A percentile compares a stretch with the other conserved stretches of the same genome.
Evolutionary conservation across 2,113 vertebrate genomes (phyloP).

Genomic region (Xiphophorus couchianus): DNA sequence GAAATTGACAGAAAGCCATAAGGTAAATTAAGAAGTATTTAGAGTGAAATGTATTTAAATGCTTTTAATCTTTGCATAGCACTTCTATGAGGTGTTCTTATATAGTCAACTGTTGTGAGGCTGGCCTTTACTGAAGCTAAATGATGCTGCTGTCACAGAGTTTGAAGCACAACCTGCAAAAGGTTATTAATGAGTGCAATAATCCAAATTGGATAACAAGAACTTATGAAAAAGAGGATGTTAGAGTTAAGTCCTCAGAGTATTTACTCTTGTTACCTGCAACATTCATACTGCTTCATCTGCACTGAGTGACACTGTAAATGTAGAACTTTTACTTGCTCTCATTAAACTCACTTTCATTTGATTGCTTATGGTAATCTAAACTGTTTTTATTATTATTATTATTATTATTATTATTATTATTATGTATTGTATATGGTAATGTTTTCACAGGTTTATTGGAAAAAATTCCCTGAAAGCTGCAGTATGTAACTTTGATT

Average conservation of each 20-base stretch:
- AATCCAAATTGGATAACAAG: conserved; percentile 91
- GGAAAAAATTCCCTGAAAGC: too few species aligned
- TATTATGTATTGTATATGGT: too few species aligned
- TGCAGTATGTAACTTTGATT: too few species aligned
- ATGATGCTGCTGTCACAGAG: conserved; percentile 88
- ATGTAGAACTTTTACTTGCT: conserved; percentile 43
- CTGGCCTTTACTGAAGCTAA: conserved; percentile 86
- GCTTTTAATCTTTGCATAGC: conserved; percentile 61
- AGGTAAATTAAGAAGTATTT: conserved; percentile 75
- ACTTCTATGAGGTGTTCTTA: conserved; percentile 82
- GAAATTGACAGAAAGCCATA: conserved; percentile 73
- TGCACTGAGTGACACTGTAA: conserved; percentile 60
- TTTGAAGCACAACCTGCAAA: conserved; percentile 88
- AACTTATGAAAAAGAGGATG: conserved; percentile 93
- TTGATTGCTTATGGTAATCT: too few species aligned
- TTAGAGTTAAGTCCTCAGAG: conserved; percentile 87
- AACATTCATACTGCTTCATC: conserved; percentile 49
- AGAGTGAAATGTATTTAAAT: conserved; percentile 72
- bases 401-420: too few species aligned
- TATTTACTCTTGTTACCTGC: conserved; percentile 82
- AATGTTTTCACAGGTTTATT: too few species aligned
- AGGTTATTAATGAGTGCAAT: conserved; percentile 98
- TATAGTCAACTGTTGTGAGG: conserved; percentile 82
- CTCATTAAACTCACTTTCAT: conserved; percentile 36
- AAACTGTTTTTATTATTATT: too few species aligned